Conservation (phyloP, 2,113 vertebrate genomes). For the Meleagris gallopavo region DNA sequence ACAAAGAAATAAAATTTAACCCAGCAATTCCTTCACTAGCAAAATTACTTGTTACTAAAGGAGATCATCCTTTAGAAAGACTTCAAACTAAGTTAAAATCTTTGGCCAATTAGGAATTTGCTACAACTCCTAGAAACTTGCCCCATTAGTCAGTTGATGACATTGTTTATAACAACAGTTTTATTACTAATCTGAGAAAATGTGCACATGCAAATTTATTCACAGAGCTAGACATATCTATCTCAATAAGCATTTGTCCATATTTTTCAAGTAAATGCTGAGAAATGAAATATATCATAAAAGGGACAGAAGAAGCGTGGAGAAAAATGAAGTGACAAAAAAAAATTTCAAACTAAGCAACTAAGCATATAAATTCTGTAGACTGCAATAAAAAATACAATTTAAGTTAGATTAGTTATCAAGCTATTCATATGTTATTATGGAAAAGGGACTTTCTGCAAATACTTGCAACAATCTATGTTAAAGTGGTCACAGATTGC, state of each 20-base stretch:
- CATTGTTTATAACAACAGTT: background rate
- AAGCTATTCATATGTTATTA: background rate
- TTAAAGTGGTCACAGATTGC: background rate
- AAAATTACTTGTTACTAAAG: constrained; percentile 51
- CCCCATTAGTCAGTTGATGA: background rate
- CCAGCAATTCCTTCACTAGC: constrained; percentile 19
- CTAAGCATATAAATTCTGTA: rapidly evolving
- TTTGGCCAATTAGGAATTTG: background rate
- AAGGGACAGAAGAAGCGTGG: background rate
- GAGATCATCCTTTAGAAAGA: constrained; percentile 22
- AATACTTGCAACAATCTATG: background rate
- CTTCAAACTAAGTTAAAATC: constrained; percentile 4
- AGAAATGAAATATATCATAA: background rate
- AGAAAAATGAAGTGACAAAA: background rate
- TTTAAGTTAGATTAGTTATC: background rate
- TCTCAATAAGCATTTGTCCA: background rate
- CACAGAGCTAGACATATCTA: background rate
- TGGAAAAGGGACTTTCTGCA: background rate
- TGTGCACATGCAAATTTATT: background rate
- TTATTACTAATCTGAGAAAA: background rate
- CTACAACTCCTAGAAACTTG: background rate
- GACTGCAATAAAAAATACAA: background rate
- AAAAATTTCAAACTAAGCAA: background rate
- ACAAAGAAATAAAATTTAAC: constrained; percentile 55
- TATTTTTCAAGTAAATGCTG: background rate